Evolutionary conservation across 2,797 vertebrate species (phyloP).

Genomic region (Poecilia wingei): DNA sequence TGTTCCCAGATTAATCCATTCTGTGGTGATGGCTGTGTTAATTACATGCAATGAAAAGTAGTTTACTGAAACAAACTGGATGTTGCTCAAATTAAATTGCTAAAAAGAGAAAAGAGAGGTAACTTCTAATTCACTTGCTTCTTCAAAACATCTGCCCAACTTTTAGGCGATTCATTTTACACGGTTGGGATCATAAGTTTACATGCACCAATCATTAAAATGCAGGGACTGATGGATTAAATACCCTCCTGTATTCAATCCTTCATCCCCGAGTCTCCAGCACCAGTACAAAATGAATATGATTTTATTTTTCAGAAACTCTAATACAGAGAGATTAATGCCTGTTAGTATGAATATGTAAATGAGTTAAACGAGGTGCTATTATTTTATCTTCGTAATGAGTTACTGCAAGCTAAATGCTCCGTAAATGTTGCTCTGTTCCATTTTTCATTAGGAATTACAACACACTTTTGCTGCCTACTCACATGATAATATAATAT

Average conservation of each 20-base stretch:
- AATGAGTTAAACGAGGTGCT: background rate
- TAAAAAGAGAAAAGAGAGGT: background rate
- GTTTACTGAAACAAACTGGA: background rate
- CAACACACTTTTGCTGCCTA: background rate
- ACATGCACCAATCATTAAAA: background rate
- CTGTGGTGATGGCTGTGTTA: background rate
- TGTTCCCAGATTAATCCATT: background rate
- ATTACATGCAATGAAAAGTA: background rate
- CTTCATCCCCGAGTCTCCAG: too few species aligned
- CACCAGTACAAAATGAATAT: too few species aligned
- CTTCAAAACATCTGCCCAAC: background rate
- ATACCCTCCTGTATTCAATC: too few species aligned
- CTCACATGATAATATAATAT: background rate
- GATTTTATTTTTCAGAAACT: background rate
- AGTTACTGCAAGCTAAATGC: background rate
- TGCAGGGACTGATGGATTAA: too few species aligned
- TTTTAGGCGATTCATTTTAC: background rate
- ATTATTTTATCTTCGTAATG: background rate
- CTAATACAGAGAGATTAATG: background rate
- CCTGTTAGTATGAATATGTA: background rate
- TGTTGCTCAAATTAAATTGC: background rate
- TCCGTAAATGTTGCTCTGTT: background rate
- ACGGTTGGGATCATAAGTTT: background rate
- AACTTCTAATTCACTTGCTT: background rate
- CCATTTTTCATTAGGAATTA: background rate